These are phyloP conservation scores for Mormyrus iriodes DNA, from an alignment of 2,113 vertebrate species.

Conservation along the genomic window DNA sequence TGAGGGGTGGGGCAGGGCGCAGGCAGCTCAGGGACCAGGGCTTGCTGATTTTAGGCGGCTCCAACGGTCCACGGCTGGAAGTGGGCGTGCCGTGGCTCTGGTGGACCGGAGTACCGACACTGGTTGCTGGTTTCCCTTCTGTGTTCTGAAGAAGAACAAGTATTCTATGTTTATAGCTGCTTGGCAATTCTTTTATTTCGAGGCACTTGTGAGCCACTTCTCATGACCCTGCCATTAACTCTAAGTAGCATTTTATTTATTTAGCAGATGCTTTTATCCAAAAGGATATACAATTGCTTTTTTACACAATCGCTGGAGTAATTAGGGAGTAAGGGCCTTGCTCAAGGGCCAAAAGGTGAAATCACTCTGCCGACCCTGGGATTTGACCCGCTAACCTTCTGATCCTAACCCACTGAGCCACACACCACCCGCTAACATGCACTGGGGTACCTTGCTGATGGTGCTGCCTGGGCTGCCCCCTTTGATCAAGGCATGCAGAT, in stretches of 20 bases:
- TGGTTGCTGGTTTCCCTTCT: slow-evolving; percentile 50
- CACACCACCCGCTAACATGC: background rate
- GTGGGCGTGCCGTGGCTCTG: slow-evolving; percentile 64
- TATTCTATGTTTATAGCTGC: background rate
- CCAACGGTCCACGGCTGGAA: slow-evolving; percentile 76
- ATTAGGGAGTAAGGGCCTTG: background rate
- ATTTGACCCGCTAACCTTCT: background rate
- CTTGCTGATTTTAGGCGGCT: slow-evolving; percentile 86
- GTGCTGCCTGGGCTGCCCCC: slow-evolving; percentile 69
- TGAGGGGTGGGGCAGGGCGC: slow-evolving; percentile 89
- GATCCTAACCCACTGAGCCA: background rate
- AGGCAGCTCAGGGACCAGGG: slow-evolving; percentile 97
- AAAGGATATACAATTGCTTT: background rate
- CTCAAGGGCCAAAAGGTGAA: background rate
- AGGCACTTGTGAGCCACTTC: background rate
- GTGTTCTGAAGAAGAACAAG: slow-evolving; percentile 37
- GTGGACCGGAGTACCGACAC: slow-evolving; percentile 52
- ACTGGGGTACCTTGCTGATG: slow-evolving; percentile 56
- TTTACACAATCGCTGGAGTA: background rate
- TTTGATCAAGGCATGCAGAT: slow-evolving; percentile 77
- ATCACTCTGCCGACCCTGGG: background rate
- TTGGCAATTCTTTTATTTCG: background rate
- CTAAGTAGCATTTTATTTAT: background rate
- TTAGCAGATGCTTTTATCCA: background rate
- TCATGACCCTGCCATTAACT: background rate